Evolutionary conservation across 1,140 invertebrate genomes (phyloP).

Genomic region (Agrypnia vestita): DNA sequence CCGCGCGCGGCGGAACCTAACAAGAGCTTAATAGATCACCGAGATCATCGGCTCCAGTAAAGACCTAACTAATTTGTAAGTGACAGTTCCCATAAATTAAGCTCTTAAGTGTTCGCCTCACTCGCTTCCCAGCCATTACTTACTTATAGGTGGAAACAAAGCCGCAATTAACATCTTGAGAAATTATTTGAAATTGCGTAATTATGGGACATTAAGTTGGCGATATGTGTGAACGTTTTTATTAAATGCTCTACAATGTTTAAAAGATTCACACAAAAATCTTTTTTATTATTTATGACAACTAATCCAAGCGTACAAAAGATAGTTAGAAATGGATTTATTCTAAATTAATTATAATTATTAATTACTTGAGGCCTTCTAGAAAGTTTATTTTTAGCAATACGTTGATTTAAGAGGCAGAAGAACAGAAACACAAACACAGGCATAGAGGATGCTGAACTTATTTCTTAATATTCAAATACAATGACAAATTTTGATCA

Average conservation of each 20-base stretch:
- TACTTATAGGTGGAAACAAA: slow-evolving; percentile 58
- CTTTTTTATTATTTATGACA: no score
- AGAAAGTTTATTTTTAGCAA: no score
- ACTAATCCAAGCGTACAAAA: no score
- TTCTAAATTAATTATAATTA: no score
- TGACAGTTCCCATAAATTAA: slow-evolving; percentile 61
- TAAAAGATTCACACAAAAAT: no score
- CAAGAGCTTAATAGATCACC: slow-evolving; percentile 54
- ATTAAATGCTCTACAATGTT: slow-evolving; percentile 1
- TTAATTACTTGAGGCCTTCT: no score
- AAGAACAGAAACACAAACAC: no score
- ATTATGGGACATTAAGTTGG: slow-evolving; percentile 46
- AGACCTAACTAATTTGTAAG: slow-evolving; percentile 56
- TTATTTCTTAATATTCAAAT: no score
- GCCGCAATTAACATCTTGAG: slow-evolving; percentile 59
- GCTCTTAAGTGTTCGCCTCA: slow-evolving; percentile 53
- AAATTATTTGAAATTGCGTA: slow-evolving; percentile 57
- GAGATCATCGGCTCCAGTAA: slow-evolving; percentile 41
- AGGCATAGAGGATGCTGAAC: no score
- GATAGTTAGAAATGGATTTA: no score
- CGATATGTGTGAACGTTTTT: slow-evolving; percentile 9
- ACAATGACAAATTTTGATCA: no score
- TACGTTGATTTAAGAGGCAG: no score
- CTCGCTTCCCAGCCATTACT: slow-evolving; percentile 57
- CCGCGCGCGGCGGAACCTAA: not conserved